Base-by-base conservation (phyloP, 92 coral and sea anemone species). In the Hydrozoanthus gracilis region DNA sequence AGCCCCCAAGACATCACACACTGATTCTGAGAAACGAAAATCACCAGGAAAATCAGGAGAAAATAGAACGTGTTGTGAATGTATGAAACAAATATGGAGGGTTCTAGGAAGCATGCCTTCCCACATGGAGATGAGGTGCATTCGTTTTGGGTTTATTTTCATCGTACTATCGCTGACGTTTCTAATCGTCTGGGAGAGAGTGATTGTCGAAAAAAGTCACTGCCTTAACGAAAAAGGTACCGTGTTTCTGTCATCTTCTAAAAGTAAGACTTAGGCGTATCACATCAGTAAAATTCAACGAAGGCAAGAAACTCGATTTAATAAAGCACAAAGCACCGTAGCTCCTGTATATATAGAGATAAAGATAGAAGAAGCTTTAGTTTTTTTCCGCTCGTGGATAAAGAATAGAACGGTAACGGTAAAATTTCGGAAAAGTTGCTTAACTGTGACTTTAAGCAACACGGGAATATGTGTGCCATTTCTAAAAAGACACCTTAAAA, bases 171-270 rank as follows among this genome's bases (percentile, higher is more conserved):
- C 44, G 49, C 44, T 77, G 82, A 39, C 69, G 7, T 44, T 77
- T 39, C 82, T 77, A 5, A 17, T 77, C 20, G 35, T 77, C 82
- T 77, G 20, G 51, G 82, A 60, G 0, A 77, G 82, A 27, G 7
- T 54, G 27, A 6, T 20, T 20, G 46, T 44, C 15, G 69, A 50
- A 35, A 51, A 54, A 8, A 7, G 64, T 14, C 27, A 77, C 20
- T 55, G 35, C n/a, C 15, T 44, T 50, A 13, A 27, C 8, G 44
- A 17, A 44, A 39, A 77, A 77, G 82, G 82, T 55, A 35, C 8
- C 6, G 3, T 0, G 5, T 9, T 35, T 6, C 44, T 68, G 7
- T 15, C 15, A 4, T n/a, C 18, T 15, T 68, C 73, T 20, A 35
- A 20, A 3, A 13, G 3, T 18, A 3, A 9, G 9, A 6, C 10